These are phyloP conservation scores for Acanthiza pusilla DNA, from an alignment of 2,797 vertebrate genomes.

Conservation along the genomic window DNA sequence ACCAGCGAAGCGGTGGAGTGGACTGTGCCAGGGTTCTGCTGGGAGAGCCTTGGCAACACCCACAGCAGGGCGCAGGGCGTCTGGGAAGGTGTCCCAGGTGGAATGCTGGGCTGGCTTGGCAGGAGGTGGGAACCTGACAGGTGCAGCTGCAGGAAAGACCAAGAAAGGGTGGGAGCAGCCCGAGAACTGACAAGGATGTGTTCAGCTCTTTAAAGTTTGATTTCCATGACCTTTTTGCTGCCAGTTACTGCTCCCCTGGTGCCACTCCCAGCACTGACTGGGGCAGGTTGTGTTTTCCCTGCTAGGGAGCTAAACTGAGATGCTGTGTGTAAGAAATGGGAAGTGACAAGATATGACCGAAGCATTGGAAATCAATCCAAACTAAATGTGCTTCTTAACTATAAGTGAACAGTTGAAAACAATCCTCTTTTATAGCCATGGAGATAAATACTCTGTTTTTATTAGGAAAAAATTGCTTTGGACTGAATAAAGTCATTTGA, in stretches of 20 bases:
- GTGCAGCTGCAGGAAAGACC: background rate
- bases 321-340: constrained; percentile 93
- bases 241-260: background rate
- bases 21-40: too few relatives aligned
- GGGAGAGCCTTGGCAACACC: background rate
- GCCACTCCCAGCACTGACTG: constrained; percentile 36
- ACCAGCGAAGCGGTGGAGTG: rapidly evolving
- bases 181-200: background rate
- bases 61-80: too few relatives aligned
- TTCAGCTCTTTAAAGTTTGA: background rate
- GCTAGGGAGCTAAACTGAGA: constrained; percentile 94
- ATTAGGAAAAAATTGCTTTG: constrained; percentile 85
- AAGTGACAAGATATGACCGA: constrained; percentile 99
- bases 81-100: background rate
- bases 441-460: constrained; percentile 86
- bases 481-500: constrained; percentile 83
- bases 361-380: constrained; percentile 99
- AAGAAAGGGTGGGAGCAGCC: background rate
- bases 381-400: constrained; percentile 99
- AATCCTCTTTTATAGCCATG: constrained; percentile 83
- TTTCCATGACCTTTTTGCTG: constrained; percentile 37
- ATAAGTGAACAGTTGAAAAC: constrained; percentile 97
- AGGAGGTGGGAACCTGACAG: background rate
- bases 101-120: background rate
- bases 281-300: constrained; percentile 75